Evolutionary conservation across 2,888 invertebrate genomes (phyloP).

Genomic region (Patella ulyssiponensis): DNA sequence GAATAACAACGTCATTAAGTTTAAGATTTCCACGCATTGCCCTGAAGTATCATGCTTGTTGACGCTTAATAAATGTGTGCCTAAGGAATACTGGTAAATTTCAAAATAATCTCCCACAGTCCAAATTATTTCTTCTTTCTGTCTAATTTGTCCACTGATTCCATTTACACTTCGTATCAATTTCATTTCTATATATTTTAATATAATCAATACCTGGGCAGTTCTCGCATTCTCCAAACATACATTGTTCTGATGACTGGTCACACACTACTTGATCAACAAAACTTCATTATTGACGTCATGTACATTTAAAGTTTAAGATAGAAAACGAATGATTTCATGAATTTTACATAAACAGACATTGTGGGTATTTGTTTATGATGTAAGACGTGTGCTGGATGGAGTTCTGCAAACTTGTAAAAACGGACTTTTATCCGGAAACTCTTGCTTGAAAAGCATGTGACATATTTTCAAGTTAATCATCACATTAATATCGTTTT

Average conservation of each 20-base stretch:
- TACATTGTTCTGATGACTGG: neutral
- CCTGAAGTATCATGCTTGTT: neutral
- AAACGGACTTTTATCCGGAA: neutral
- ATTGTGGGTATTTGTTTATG: neutral
- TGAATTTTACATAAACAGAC: neutral
- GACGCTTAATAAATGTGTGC: neutral
- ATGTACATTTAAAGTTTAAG: neutral
- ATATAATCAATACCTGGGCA: neutral
- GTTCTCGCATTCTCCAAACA: neutral
- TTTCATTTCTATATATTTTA: no score
- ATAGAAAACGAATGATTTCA: neutral
- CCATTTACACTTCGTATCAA: neutral
- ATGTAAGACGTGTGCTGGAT: neutral
- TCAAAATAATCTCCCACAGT: neutral
- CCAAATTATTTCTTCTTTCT: neutral
- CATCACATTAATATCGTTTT: neutral
- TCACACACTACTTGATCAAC: neutral
- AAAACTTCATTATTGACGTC: neutral
- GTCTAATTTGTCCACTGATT: neutral
- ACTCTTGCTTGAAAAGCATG: neutral
- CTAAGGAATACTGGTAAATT: neutral
- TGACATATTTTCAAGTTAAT: neutral
- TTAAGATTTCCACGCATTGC: neutral
- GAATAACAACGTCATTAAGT: neutral
- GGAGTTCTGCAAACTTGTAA: neutral